Conservation (phyloP, 1,140 invertebrate species). For the Meloidogyne hapla region DNA sequence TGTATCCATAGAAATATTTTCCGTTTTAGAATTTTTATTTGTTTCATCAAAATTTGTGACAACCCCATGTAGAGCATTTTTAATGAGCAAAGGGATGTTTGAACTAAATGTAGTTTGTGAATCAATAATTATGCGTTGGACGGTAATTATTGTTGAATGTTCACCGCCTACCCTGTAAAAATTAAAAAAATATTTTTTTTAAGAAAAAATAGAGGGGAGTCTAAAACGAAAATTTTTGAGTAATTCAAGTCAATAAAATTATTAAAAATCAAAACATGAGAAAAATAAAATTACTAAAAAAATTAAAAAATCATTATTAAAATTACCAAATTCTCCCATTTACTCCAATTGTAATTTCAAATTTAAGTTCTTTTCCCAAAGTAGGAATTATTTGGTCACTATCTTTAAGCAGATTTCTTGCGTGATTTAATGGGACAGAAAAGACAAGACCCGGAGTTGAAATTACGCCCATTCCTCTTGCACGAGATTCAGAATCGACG, state of each 20-base stretch:
- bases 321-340: conserved; percentile 48
- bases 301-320: conserved; percentile 14
- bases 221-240: not conserved
- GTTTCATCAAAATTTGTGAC: not conserved
- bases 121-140: conserved; percentile 23
- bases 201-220: not conserved
- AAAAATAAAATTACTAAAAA: not conserved
- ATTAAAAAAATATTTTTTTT: not conserved
- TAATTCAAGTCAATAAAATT: not conserved
- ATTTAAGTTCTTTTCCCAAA: conserved; percentile 42
- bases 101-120: conserved; percentile 32
- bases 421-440: conserved; percentile 35
- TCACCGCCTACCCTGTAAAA: conserved; percentile 23
- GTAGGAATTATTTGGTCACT: conserved; percentile 31
- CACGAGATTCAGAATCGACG: conserved; percentile 45
- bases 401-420: conserved; percentile 34
- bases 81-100: conserved; percentile 23
- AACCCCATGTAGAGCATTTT: conserved; percentile 11
- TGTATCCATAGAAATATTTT: not conserved
- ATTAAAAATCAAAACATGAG: no score
- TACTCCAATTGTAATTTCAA: conserved; percentile 45
- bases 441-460: conserved; percentile 40
- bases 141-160: conserved; percentile 11
- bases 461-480: conserved; percentile 45
- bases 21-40: not conserved